Evolutionary conservation across 1,140 invertebrate genomes (phyloP).

Genomic region (Pogonognathellus flavescens): DNA sequence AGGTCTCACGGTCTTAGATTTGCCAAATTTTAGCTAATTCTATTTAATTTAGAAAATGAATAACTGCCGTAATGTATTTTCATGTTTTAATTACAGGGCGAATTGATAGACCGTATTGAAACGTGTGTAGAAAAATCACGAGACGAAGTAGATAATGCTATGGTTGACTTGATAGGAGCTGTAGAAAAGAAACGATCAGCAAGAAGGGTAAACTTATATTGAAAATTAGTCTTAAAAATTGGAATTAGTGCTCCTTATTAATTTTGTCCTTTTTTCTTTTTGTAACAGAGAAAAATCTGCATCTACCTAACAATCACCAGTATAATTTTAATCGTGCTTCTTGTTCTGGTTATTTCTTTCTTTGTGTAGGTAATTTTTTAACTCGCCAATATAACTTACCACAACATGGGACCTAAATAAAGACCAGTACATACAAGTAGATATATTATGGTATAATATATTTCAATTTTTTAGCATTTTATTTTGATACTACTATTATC

Average conservation of each 20-base stretch:
- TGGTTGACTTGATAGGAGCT: constrained; percentile 77
- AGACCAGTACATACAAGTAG: no score
- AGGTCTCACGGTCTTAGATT: no score
- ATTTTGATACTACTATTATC: no score
- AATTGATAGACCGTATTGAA: constrained; percentile 69
- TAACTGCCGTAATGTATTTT: no score
- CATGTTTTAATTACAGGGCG: constrained; percentile 63
- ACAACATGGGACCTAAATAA: no score
- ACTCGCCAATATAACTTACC: no score
- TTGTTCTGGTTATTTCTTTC: constrained; percentile 59
- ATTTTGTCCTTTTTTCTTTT: not conserved
- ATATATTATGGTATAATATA: no score
- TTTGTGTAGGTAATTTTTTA: not conserved
- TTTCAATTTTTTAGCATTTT: no score
- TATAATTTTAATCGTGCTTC: constrained; percentile 55
- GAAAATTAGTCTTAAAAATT: no score
- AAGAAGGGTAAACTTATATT: constrained; percentile 70
- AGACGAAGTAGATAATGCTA: constrained; percentile 69
- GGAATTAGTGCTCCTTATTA: no score
- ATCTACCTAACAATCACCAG: constrained; percentile 55
- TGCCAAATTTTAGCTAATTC: no score
- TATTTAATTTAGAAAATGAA: no score
- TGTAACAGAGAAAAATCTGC: constrained; percentile 63
- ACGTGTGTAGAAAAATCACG: constrained; percentile 67
- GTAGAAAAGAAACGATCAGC: constrained; percentile 74